Conservation (phyloP, 2,797 vertebrate genomes). For the Melanotaenia boesemani region DNA sequence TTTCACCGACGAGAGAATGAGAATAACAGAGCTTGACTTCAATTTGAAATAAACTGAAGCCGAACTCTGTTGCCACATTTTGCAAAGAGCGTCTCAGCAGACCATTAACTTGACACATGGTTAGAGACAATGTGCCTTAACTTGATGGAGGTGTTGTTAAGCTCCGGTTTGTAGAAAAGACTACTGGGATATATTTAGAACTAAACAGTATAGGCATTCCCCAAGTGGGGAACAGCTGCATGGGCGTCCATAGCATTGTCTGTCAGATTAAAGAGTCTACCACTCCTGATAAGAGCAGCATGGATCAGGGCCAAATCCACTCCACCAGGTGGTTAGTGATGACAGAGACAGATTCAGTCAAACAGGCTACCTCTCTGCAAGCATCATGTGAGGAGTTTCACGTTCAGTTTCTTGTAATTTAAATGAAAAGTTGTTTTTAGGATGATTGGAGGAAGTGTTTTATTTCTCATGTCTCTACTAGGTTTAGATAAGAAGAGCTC, state of each 20-base stretch:
- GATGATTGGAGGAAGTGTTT: constrained; percentile 54
- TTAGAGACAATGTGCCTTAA: constrained; percentile 43
- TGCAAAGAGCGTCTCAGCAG: constrained; percentile 38
- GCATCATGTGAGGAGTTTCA: constrained; percentile 5
- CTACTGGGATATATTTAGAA: constrained; percentile 83
- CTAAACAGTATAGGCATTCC: constrained; percentile 73
- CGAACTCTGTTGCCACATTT: neutral
- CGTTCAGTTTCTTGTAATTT: constrained; percentile 11
- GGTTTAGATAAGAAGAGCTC: constrained; percentile 26
- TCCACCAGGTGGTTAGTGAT: constrained; percentile 73
- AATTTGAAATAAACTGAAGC: constrained; percentile 45
- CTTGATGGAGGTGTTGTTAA: constrained; percentile 59
- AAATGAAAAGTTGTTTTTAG: constrained; percentile 16
- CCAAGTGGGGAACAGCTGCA: constrained; percentile 83
- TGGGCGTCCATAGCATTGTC: constrained; percentile 65
- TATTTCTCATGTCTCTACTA: constrained; percentile 49
- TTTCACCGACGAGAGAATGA: constrained; percentile 38
- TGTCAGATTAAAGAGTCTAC: constrained; percentile 78
- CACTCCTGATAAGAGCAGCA: constrained; percentile 70
- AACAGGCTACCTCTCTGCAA: constrained; percentile 21
- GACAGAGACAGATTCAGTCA: constrained; percentile 54
- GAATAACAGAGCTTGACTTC: constrained; percentile 47
- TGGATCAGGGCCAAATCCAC: constrained; percentile 72
- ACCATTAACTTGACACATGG: constrained; percentile 20
- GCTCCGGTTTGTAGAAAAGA: constrained; percentile 48